phyloP scores from a whole-genome alignment of 2,113 vertebrate species.

The Pteropus alecto region DNA sequence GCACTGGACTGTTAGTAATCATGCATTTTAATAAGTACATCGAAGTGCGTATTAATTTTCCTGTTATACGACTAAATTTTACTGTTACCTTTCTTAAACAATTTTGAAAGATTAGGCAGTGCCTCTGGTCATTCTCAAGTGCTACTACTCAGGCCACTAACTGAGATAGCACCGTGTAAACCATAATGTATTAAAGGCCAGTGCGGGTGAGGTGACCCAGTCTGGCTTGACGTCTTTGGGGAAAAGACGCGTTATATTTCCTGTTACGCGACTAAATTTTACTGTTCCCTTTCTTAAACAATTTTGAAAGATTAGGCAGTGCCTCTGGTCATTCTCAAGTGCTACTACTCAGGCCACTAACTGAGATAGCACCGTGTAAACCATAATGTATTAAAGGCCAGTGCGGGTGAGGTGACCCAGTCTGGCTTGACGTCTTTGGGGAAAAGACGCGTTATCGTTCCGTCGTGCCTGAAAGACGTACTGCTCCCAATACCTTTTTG shows the following conservation, averaged over 20 bases:
- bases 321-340: neutral
- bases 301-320: neutral
- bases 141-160: fast-evolving
- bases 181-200: neutral
- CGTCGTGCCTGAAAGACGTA: neutral
- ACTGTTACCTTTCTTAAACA: neutral
- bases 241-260: neutral
- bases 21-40: neutral
- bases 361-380: neutral
- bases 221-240: too few species aligned
- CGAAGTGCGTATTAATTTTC: neutral
- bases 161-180: neutral
- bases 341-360: fast-evolving
- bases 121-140: neutral
- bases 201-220: fast-evolving
- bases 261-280: neutral
- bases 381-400: neutral
- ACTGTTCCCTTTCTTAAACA: neutral
- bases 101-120: neutral
- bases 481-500: neutral
- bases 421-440: too few species aligned
- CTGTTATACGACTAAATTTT: neutral
- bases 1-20: neutral
- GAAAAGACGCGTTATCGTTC: neutral
- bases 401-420: fast-evolving